phyloP scores from a whole-genome alignment of 2,888 invertebrate species.

The Lucinisca nassula region DNA sequence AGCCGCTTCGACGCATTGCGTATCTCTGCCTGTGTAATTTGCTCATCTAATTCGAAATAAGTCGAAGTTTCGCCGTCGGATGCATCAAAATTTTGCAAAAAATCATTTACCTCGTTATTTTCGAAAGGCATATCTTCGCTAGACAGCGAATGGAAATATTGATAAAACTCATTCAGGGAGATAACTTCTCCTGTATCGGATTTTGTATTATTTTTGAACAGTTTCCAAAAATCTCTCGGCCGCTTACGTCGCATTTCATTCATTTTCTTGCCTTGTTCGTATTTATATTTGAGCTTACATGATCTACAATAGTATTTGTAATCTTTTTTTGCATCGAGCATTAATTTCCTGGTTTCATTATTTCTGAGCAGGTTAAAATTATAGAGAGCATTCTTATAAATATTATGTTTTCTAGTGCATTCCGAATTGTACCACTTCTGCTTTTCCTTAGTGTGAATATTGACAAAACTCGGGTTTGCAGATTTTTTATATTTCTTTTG shows the following conservation, averaged over 20 bases:
- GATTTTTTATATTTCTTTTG: neutral
- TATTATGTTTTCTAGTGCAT: neutral
- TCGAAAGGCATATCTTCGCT: neutral
- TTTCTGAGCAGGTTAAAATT: neutral
- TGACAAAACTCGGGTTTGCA: neutral
- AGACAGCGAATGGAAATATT: conserved; percentile 4
- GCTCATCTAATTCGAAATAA: neutral
- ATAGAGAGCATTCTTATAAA: neutral
- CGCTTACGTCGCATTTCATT: conserved; percentile 3
- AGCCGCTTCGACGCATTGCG: neutral
- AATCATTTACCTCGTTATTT: neutral
- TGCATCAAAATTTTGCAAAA: neutral
- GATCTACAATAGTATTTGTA: neutral
- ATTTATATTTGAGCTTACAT: neutral
- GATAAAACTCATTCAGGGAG: neutral
- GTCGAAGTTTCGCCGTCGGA: neutral
- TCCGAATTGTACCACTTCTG: conserved; percentile 1
- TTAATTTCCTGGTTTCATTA: neutral
- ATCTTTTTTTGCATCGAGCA: neutral
- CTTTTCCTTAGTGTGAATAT: neutral
- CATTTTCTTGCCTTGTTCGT: neutral
- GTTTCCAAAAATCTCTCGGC: conserved; percentile 32
- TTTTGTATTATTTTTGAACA: neutral
- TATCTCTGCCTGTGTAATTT: conserved; percentile 14
- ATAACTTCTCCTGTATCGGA: neutral